Evolutionary conservation across 1,140 invertebrate species (phyloP), one percentile per base, ranked within the genome.

Genomic region (Drosophila eugracilis): DNA sequence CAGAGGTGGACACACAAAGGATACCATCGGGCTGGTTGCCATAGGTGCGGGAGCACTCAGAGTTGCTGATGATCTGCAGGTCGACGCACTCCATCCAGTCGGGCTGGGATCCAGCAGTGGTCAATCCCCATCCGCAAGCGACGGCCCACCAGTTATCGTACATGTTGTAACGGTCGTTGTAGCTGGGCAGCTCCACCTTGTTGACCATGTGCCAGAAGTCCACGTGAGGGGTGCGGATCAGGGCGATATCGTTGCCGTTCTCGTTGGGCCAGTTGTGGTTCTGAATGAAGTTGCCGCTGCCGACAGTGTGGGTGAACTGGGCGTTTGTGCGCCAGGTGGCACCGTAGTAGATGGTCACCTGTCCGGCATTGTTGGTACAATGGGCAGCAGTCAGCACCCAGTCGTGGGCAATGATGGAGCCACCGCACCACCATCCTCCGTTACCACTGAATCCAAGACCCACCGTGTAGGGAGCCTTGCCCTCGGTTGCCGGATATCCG

Each of bases 301-400:
- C 12, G 1, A 86, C 66, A 4, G 34, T 66, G 42, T 77, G 63
- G 10, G 75, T 72, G 48, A n/a, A 65, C 60, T 77, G 71, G 49
- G 75, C 55, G 14, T 52, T 74, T 34, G 73, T 79, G 36, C 85
- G 75, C 37, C 48, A 59, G 15, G 73, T 75, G 47, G 85, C 81
- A n/a, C 84, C 84, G 30, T 65, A 79, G 72, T 83, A 79, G 36
- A 81, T 32, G 41, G 67, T 83, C 15, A 66, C 62, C n/a, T 28
- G 30, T 0, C 28, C 60, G 32, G 75, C 44, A 14, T 4, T 12
- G 12, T 48, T 41, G 22, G 32, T 53, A 73, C 94, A 95, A 72
- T 95, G 94, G 5, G 93, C 94, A 4, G 94, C 93, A 3, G 93
- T 93, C n/a, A 94, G 63, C 1, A 94, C 86, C 92, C 74, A 94